Evolutionary conservation across 1,140 invertebrate species (phyloP), one percentile per base, ranked within the genome.

Genomic region (Drosophila orosa): DNA sequence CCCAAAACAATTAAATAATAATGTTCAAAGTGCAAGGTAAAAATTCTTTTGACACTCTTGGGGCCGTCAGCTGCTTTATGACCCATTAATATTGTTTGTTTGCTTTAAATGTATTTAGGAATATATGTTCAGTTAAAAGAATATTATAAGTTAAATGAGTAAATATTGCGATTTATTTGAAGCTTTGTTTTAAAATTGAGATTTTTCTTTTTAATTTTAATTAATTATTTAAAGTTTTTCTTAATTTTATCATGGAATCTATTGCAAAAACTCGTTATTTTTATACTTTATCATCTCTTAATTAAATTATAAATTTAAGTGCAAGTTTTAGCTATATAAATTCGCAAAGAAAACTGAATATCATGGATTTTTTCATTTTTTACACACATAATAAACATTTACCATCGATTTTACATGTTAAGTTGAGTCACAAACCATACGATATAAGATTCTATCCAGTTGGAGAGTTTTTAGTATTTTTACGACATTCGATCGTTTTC

Each of bases 1-100:
- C 25, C 17, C 27, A 67, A 33, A 67, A 42, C 35, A 48, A 65
- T 65, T 40, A 40, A 50, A 63, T 31, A 33, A 33, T 33, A 31
- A 17, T 27, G 59, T 10, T 2, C 29, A 33, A 52, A 65, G 62
- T 61, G 40, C 57, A 27, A 33, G 9, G 19, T n/a, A n/a, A 44
- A 22, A 25, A n/a, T 5, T 9, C 25, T 37, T 45, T 45, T 35
- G 15, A 8, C 9, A 9, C 31, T 17, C 27, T 37, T 22, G 6
- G 7, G 15, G 24, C 13, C 5, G 24, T 62, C 52, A 39, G 60
- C 37, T 31, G 35, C 22, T 59, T 59, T 15, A 13, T 31, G 60
- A 59, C 54, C 33, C 55, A 25, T 25, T 19, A 15, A 40, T 19
- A 40, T 27, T 4, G 9, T 13, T 22, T 0, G 31, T n/a, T 33